Evolutionary conservation across 2,888 invertebrate genomes (phyloP).

Genomic region (Zootermopsis nevadensis): DNA sequence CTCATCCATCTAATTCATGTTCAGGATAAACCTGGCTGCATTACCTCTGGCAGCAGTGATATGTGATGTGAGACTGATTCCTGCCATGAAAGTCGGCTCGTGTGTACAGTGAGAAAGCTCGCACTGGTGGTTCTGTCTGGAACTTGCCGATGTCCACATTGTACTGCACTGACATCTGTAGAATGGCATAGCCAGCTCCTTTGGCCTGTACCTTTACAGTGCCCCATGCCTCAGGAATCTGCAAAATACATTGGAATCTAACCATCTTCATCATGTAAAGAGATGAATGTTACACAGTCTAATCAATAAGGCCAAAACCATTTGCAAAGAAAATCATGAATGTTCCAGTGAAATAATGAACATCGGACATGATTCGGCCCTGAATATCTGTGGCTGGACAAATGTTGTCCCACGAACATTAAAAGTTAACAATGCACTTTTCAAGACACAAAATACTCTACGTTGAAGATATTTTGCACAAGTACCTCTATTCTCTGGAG

Average conservation of each 20-base stretch:
- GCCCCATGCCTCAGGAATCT: conserved; percentile 95
- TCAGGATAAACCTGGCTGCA: background rate
- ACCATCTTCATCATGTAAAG: too few relatives aligned
- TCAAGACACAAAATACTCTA: too few relatives aligned
- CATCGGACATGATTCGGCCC: too few relatives aligned
- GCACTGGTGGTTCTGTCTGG: conserved; percentile 85
- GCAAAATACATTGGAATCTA: too few relatives aligned
- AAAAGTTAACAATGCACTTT: too few relatives aligned
- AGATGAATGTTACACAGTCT: too few relatives aligned
- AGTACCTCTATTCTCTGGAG: conserved; percentile 81
- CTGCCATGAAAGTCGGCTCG: conserved; percentile 84
- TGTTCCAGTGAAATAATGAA: too few relatives aligned
- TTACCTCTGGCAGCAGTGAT: conserved; percentile 87
- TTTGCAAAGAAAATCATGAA: too few relatives aligned
- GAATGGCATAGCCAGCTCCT: conserved; percentile 93
- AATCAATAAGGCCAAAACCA: too few relatives aligned
- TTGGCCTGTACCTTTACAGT: conserved; percentile 92
- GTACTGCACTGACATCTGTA: conserved; percentile 93
- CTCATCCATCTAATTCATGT: too few relatives aligned
- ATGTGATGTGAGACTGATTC: conserved; percentile 93
- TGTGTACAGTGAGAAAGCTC: conserved; percentile 82
- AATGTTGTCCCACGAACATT: too few relatives aligned
- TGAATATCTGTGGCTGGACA: too few relatives aligned
- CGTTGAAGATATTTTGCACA: background rate
- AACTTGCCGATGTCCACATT: conserved; percentile 87